A percentile compares a stretch with the other conserved stretches of the same genome.
phyloP scores from a whole-genome alignment of 2,113 vertebrate species.

The Oceanites oceanicus region DNA sequence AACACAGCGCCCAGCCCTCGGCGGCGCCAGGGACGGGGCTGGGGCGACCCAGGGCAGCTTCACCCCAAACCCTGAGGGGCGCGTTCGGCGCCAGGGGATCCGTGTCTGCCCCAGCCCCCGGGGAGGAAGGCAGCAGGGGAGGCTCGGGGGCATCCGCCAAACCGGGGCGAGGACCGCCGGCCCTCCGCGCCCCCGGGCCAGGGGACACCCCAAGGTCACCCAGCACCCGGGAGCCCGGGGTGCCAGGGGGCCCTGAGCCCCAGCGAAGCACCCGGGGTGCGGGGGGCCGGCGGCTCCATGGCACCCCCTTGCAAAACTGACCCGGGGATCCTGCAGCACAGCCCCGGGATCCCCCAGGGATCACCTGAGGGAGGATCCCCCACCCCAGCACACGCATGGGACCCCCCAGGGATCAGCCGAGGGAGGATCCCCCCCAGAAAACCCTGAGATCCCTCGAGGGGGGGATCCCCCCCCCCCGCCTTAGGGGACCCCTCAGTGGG shows the following conservation, averaged over 20 bases:
- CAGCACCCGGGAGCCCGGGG: too few species aligned
- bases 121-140: neutral
- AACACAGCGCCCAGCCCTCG: neutral
- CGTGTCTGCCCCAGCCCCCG: neutral
- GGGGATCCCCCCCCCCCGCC: too few species aligned
- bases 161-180: neutral
- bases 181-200: neutral
- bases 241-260: neutral
- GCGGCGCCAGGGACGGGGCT: fast-evolving
- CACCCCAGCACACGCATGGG: neutral
- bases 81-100: fast-evolving
- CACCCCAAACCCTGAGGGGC: neutral
- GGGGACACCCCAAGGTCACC: neutral
- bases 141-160: neutral
- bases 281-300: neutral
- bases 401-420: too few species aligned
- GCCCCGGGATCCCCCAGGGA: neutral
- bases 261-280: fast-evolving
- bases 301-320: neutral
- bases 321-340: neutral
- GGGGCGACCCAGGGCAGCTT: fast-evolving
- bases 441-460: too few species aligned
- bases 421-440: too few species aligned
- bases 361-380: neutral
- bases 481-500: too few species aligned